Conservation (phyloP, 2,113 vertebrate genomes). For the Psophia crepitans region DNA sequence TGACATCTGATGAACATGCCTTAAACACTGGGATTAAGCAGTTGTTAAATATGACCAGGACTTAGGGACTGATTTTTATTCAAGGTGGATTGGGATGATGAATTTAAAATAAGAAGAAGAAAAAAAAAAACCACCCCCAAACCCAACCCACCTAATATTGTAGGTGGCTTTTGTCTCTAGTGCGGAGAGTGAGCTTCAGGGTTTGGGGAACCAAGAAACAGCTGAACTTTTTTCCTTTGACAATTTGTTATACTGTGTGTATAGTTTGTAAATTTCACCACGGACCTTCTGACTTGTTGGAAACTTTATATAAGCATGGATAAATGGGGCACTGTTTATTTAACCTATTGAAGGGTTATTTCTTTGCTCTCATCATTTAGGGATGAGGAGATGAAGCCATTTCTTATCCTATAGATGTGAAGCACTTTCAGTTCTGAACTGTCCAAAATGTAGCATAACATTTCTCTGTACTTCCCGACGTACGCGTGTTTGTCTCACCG, state of each 20-base stretch:
- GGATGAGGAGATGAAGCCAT: conserved; percentile 66
- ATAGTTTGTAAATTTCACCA: neutral
- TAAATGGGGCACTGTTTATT: conserved; percentile 54
- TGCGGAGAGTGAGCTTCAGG: neutral
- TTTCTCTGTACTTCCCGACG: conserved; percentile 21
- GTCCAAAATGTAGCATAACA: conserved; percentile 49
- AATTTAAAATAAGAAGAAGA: neutral
- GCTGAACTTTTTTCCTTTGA: neutral
- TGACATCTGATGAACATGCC: conserved; percentile 52
- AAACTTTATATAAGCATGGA: conserved; percentile 14
- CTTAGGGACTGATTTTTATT: neutral
- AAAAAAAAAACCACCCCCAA: too few relatives aligned
- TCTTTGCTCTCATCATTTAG: conserved; percentile 56
- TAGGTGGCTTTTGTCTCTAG: neutral
- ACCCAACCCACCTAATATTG: neutral
- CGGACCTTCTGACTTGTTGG: conserved; percentile 16
- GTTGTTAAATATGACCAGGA: neutral
- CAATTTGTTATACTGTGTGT: conserved; percentile 23
- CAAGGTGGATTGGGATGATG: neutral
- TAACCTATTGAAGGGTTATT: conserved; percentile 51
- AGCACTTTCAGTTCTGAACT: conserved; percentile 62
- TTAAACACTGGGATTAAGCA: conserved; percentile 26
- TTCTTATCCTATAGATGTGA: conserved; percentile 59
- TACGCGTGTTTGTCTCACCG: conserved; percentile 27
- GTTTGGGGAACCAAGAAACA: neutral